Conservation (phyloP, 2,888 invertebrate genomes). For the Lomographa bimaculata region DNA sequence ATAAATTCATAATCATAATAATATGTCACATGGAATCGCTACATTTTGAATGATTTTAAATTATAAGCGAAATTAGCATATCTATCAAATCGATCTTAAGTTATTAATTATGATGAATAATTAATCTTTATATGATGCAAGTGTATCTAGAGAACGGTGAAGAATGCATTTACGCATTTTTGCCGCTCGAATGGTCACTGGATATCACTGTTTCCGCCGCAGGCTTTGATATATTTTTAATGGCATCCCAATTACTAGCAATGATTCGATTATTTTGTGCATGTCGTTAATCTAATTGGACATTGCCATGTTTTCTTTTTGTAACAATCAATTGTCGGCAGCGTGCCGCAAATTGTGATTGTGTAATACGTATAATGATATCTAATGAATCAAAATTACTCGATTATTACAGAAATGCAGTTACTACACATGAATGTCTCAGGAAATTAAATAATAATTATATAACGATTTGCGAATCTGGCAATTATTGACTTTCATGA, state of each 20-base stretch:
- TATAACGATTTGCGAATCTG: constrained; percentile 2
- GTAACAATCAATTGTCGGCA: constrained; percentile 14
- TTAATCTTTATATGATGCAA: no score
- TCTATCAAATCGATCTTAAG: no score
- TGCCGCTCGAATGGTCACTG: constrained; percentile 43
- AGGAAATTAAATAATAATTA: no score
- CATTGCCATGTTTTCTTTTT: constrained; percentile 35
- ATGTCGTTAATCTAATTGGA: constrained; percentile 48
- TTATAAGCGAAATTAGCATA: no score
- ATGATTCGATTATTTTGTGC: constrained; percentile 63
- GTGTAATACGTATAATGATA: neutral
- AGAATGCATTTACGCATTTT: constrained; percentile 35
- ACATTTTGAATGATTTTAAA: no score
- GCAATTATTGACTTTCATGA: no score
- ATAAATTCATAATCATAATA: no score
- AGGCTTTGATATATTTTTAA: constrained; percentile 50
- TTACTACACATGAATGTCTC: no score
- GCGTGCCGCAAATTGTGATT: neutral
- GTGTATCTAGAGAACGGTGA: neutral
- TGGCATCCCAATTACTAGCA: constrained; percentile 59
- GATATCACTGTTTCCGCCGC: constrained; percentile 62
- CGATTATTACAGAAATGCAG: no score
- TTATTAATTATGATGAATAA: no score
- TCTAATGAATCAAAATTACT: no score
- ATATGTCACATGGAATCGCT: no score